Evolutionary conservation across 2,888 invertebrate genomes (phyloP).

Genomic region (Lepidocyrtoides sp.): DNA sequence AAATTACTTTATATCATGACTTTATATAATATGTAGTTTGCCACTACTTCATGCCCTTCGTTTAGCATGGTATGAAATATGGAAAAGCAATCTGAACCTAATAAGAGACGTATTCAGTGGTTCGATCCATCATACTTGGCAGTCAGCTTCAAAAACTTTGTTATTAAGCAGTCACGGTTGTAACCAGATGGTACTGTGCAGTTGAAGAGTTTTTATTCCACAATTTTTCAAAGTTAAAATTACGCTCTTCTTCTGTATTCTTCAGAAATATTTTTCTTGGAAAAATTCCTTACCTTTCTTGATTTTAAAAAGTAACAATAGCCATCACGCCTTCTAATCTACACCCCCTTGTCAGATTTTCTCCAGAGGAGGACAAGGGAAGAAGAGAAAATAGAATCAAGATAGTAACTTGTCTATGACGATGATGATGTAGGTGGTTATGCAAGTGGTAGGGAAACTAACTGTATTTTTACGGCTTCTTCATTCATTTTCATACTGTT

Average conservation of each 20-base stretch:
- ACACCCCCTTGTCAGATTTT: not conserved
- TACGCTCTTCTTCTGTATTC: slow-evolving; percentile 2
- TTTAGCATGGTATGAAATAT: too few species aligned
- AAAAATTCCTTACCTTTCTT: slow-evolving; percentile 8
- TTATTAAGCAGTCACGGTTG: not conserved
- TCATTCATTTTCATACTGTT: slow-evolving; percentile 38
- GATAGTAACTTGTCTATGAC: slow-evolving; percentile 25
- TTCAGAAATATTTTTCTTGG: not conserved
- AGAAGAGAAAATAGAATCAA: slow-evolving; percentile 31
- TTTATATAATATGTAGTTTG: too few species aligned
- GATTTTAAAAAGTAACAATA: slow-evolving; percentile 38
- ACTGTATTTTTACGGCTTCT: slow-evolving; percentile 59
- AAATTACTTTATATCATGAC: too few species aligned
- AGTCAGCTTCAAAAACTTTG: not conserved
- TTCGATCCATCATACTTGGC: too few species aligned
- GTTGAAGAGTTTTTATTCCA: not conserved
- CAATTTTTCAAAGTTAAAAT: slow-evolving; percentile 37
- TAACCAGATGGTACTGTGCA: slow-evolving; percentile 43
- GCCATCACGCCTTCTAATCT: slow-evolving; percentile 16
- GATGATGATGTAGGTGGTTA: slow-evolving; percentile 15
- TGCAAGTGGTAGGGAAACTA: not conserved
- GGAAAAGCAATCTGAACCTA: too few species aligned
- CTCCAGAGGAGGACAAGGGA: not conserved
- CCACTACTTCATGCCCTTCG: too few species aligned
- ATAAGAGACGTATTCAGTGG: too few species aligned